phyloP scores from a whole-genome alignment of 2,113 vertebrate genomes.

The Pavo muticus region DNA sequence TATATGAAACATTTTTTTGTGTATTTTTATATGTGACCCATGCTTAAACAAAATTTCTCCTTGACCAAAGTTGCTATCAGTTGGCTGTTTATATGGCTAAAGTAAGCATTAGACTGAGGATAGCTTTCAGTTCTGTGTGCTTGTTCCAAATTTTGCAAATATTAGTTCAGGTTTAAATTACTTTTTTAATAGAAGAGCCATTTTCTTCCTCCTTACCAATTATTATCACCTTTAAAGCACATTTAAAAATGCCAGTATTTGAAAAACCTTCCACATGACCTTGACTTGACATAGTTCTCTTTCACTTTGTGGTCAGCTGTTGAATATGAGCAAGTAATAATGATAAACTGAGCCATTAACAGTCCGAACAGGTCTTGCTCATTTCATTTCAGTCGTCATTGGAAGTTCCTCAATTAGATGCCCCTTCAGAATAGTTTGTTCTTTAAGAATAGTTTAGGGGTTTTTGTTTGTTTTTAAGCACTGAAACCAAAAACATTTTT shows the following conservation, averaged over 20 bases:
- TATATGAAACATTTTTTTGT: neutral
- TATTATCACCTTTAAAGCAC: neutral
- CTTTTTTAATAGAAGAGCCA: neutral
- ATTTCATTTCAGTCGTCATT: neutral
- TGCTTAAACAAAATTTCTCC: neutral
- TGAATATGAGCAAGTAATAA: neutral
- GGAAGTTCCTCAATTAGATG: neutral
- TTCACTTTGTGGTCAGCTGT: neutral
- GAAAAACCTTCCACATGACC: neutral
- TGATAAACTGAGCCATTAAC: neutral
- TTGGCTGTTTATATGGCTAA: neutral
- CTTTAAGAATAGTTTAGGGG: neutral
- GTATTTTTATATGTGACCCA: neutral
- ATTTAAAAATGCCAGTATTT: neutral
- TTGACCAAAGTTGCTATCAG: neutral
- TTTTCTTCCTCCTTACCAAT: neutral
- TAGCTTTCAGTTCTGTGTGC: neutral
- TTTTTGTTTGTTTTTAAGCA: neutral
- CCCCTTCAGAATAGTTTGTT: too few species aligned
- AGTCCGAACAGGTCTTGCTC: neutral
- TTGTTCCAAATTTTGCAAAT: neutral
- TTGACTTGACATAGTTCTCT: neutral
- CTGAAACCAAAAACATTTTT: neutral
- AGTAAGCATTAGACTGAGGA: neutral
- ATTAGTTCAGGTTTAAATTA: neutral